Base-by-base conservation (phyloP, 1,140 invertebrate species). In the Himalopsyche phryganea region DNA sequence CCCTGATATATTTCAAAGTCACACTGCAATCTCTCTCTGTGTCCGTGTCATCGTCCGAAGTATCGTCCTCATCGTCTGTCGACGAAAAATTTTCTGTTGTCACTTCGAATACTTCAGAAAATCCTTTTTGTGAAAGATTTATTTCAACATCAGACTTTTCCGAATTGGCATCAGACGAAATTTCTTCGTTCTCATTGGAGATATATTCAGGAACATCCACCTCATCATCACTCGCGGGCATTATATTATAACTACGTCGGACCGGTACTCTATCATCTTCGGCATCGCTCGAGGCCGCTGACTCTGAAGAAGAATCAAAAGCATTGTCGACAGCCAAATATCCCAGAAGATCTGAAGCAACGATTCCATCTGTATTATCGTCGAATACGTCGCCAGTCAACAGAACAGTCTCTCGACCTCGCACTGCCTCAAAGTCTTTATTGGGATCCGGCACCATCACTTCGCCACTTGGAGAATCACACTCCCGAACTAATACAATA, bases 91-190 rank as follows among this genome's bases (percentile, higher is more conserved):
- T 81, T 40, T 82, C 81, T 5, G 83, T 82, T 65, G 90, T 90
- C 1, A 90, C 86, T 0, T 89, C 81, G 65, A 89, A 88, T 0
- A 89, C 85, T 13, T 84, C 79, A 0, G 87, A 88, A 66, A 89
- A 90, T 14, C 81, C 77, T 10, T 84, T 82, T 28, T 0, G 83
- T 77, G 10, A 11, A 50, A 40, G 6, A 45, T 36, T 57, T 33
- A 85, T 83, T n/a, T 78, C 77, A 14, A 84, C 83, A 5, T 86
- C 83, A 19, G 81, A 85, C 32, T 83, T 84, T n/a, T 85, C 84
- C 0, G 81, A 80, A 0, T 77, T 80, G 6, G 80, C 71, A 1
- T 74, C 76, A 0, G 80, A 82, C 1, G 79, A 81, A 40, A 76
- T 73, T 18, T 72, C 74, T 1, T 78, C 76, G 41, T 80, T 73